Percentiles rank a stretch among this genome's conserved stretches.
Evolutionary conservation across 1,140 invertebrate species (phyloP).

Genomic region (Eupeodes corollae): DNA sequence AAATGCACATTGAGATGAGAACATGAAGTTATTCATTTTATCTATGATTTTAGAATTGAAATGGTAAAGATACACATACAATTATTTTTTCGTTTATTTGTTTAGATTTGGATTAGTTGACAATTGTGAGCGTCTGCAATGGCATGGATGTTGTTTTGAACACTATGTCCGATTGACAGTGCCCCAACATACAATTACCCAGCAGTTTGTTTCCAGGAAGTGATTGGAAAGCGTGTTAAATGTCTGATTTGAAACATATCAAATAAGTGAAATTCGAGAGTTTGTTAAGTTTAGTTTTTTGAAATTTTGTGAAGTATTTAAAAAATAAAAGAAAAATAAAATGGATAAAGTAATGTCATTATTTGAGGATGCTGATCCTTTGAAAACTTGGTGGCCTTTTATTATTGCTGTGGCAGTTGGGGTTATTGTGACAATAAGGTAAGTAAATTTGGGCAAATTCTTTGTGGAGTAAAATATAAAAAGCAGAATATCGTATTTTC

Average conservation of each 20-base stretch:
- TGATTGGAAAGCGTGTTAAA: too few species aligned
- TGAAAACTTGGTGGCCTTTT: constrained; percentile 35
- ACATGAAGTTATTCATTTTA: too few species aligned
- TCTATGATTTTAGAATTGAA: too few species aligned
- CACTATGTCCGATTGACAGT: too few species aligned
- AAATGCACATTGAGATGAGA: too few species aligned
- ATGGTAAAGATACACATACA: too few species aligned
- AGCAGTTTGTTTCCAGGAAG: too few species aligned
- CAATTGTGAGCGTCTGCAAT: too few species aligned
- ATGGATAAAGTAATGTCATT: constrained; percentile 12
- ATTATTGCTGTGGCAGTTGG: constrained; percentile 30
- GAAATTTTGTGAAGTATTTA: background rate
- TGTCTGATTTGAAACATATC: background rate
- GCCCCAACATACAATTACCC: too few species aligned
- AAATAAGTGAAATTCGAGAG: background rate
- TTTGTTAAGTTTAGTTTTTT: background rate
- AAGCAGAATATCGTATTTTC: background rate
- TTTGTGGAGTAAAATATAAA: background rate
- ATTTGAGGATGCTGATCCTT: constrained; percentile 35
- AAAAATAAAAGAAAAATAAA: background rate
- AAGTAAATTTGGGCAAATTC: constrained; percentile 10
- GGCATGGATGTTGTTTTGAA: too few species aligned
- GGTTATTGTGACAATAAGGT: constrained; percentile 32
- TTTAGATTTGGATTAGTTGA: too few species aligned
- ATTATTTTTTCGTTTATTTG: too few species aligned